Conservation (phyloP, 2,888 invertebrate species). For the Ptychoptera contaminata region DNA sequence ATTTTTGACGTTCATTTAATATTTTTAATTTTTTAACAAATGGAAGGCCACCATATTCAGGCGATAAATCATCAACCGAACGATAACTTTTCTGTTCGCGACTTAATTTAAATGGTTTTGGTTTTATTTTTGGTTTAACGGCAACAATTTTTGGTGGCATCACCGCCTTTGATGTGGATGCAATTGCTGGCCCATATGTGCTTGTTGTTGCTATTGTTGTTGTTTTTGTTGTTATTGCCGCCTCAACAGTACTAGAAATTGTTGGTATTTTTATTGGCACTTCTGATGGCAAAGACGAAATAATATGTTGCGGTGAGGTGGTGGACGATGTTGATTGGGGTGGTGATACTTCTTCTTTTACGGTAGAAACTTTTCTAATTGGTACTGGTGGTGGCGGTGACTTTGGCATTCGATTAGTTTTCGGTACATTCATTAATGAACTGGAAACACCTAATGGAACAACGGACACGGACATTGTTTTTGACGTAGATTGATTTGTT, state of each 20-base stretch:
- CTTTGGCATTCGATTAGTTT: too few species aligned
- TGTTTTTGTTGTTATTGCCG: background rate
- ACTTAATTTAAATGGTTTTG: constrained; percentile 7
- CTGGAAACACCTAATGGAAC: too few species aligned
- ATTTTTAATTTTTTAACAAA: constrained; percentile 82
- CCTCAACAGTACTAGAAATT: background rate
- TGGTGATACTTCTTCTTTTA: too few species aligned
- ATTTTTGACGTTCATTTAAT: constrained; percentile 71
- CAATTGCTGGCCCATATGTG: background rate
- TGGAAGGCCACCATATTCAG: constrained; percentile 71
- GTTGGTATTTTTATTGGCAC: too few species aligned
- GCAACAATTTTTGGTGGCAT: constrained; percentile 4
- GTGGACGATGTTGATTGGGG: too few species aligned
- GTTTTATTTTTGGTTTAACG: constrained; percentile 7
- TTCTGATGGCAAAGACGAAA: too few species aligned
- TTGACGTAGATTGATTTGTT: too few species aligned
- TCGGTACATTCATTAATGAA: too few species aligned
- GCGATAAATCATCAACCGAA: constrained; percentile 75
- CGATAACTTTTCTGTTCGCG: constrained; percentile 47
- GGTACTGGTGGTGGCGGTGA: too few species aligned
- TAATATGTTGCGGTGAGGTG: too few species aligned
- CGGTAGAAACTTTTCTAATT: too few species aligned
- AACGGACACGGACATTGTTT: too few species aligned
- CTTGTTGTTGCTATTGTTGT: background rate
- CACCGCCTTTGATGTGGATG: background rate